These are phyloP conservation scores for Anthophora plumipes DNA, from an alignment of 2,888 invertebrate species.

Conservation along the genomic window DNA sequence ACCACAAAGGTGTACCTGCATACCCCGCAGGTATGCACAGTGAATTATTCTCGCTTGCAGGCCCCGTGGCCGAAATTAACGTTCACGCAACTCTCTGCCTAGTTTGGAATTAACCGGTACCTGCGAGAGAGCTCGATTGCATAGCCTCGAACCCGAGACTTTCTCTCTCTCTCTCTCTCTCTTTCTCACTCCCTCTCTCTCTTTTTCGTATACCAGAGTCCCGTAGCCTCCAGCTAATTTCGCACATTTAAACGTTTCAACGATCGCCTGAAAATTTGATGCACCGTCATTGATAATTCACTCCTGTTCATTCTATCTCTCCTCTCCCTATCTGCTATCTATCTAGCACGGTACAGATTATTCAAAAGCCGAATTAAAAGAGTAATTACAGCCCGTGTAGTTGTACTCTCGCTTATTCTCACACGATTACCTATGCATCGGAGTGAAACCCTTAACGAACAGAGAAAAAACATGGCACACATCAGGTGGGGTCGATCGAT, in stretches of 20 bases:
- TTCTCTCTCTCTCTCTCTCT: too few relatives aligned
- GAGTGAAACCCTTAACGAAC: not conserved
- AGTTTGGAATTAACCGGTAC: conserved; percentile 64
- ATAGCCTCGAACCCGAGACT: conserved; percentile 22
- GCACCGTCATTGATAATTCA: conserved; percentile 34
- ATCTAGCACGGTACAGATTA: conserved; percentile 5
- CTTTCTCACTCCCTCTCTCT: too few relatives aligned
- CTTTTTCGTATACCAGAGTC: not conserved
- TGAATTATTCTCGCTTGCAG: conserved; percentile 58
- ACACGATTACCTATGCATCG: not conserved
- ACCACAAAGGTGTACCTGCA: conserved; percentile 64
- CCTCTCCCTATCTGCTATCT: not conserved
- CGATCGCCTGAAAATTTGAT: conserved; percentile 45
- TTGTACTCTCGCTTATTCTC: too few relatives aligned
- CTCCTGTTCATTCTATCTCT: not conserved
- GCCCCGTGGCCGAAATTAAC: conserved; percentile 62
- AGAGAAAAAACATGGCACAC: not conserved
- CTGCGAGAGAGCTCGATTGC: conserved; percentile 37
- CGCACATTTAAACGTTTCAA: conserved; percentile 57
- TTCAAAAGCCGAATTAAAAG: conserved; percentile 29
- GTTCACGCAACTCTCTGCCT: conserved; percentile 66
- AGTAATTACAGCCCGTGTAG: conserved; percentile 12
- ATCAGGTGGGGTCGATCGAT: not conserved
- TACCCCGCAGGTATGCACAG: conserved; percentile 61
- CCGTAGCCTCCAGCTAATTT: conserved; percentile 41